Conservation (phyloP, 2,888 invertebrate genomes). For the Griposia aprilina region DNA sequence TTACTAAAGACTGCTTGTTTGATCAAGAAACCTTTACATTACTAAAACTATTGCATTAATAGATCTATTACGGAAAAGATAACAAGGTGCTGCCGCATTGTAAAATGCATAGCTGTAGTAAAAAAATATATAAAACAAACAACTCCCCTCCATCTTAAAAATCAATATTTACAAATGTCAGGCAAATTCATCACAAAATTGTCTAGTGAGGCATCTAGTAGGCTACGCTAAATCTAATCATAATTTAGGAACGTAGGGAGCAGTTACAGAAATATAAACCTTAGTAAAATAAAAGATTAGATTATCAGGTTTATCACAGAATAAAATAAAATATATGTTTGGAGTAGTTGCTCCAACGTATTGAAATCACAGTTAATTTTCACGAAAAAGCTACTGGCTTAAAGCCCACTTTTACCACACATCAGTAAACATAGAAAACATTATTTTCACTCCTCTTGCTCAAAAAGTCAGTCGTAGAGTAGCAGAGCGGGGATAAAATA, state of each 20-base stretch:
- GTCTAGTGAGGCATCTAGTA: not conserved
- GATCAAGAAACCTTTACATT: not conserved
- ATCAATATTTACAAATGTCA: not conserved
- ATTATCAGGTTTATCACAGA: conserved; percentile 19
- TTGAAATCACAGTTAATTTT: conserved; percentile 4
- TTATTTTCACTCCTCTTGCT: too few species aligned
- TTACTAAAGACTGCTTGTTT: conserved; percentile 3
- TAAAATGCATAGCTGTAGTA: not conserved
- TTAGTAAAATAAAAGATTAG: not conserved
- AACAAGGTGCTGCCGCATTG: not conserved
- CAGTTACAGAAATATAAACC: conserved; percentile 5
- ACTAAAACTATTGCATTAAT: not conserved
- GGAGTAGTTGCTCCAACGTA: not conserved
- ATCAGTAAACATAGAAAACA: not conserved
- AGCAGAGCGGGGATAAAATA: too few species aligned
- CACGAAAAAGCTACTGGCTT: not conserved
- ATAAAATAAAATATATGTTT: not conserved
- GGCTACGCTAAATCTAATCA: not conserved
- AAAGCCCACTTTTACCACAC: not conserved
- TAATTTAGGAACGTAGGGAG: conserved; percentile 29
- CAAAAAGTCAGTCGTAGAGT: too few species aligned
- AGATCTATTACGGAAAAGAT: not conserved
- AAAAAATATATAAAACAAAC: conserved; percentile 9
- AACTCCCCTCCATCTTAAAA: not conserved
- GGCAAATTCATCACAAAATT: not conserved